phyloP scores from a whole-genome alignment of 2,888 invertebrate species.

The Dioctria rufipes region DNA sequence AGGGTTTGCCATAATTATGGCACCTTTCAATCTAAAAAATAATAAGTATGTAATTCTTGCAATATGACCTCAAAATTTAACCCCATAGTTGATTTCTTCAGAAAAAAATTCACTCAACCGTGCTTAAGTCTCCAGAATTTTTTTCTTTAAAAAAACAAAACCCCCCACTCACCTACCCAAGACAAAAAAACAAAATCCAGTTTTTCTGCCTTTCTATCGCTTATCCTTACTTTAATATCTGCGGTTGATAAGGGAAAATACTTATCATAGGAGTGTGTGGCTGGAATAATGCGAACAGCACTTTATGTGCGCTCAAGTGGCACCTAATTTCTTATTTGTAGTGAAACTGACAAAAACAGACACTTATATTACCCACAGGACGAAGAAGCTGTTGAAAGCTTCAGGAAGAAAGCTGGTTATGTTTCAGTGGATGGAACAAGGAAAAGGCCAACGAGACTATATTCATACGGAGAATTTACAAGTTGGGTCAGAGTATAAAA shows the following conservation, averaged over 20 bases:
- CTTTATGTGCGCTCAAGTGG: conserved; percentile 57
- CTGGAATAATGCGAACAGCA: conserved; percentile 52
- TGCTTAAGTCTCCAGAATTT: conserved; percentile 26
- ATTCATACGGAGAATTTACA: conserved; percentile 34
- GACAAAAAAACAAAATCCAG: too few relatives aligned
- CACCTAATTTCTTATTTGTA: conserved; percentile 58
- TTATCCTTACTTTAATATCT: conserved; percentile 40
- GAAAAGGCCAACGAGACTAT: conserved; percentile 8
- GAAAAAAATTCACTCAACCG: conserved; percentile 34
- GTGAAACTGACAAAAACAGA: conserved; percentile 58
- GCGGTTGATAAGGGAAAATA: conserved; percentile 53
- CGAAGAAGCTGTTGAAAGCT: not conserved
- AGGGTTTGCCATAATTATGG: too few relatives aligned
- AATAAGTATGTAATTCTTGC: too few relatives aligned
- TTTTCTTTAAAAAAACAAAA: conserved; percentile 17
- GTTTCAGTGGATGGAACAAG: conserved; percentile 10
- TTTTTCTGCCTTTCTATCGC: conserved; percentile 24
- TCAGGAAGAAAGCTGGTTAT: conserved; percentile 3
- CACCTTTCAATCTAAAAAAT: not conserved
- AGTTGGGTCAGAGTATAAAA: conserved; percentile 7
- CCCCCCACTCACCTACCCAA: not conserved
- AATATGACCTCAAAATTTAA: not conserved
- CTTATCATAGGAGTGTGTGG: conserved; percentile 52
- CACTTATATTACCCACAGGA: conserved; percentile 11
- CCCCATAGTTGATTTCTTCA: not conserved